Evolutionary conservation across 2,113 vertebrate genomes (phyloP).

Genomic region (Dissostichus mawsoni): DNA sequence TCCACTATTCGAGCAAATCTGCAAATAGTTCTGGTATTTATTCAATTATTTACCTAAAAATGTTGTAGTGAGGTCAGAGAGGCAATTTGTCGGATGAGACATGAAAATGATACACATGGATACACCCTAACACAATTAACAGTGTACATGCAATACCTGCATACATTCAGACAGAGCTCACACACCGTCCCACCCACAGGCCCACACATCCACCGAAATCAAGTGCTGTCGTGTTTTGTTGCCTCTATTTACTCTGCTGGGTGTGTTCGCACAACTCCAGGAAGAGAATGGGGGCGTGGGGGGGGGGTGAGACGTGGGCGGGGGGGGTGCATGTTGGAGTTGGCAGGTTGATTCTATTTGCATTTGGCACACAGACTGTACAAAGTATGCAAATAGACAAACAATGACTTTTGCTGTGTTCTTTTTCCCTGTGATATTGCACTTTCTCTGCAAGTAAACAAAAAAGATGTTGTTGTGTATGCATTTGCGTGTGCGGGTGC

Average conservation of each 20-base stretch:
- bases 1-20: not conserved
- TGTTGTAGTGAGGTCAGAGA: conserved; percentile 2
- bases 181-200: conserved; percentile 31
- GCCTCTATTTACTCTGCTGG: conserved; percentile 72
- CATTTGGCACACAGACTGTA: conserved; percentile 85
- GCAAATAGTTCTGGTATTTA: not conserved
- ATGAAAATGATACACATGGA: conserved; percentile 39
- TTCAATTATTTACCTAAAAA: not conserved
- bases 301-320: not conserved
- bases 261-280: conserved; percentile 71
- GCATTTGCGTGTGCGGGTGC: conserved; percentile 63
- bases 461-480: conserved; percentile 57
- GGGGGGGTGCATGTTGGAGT: conserved; percentile 45
- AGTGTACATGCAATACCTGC: conserved; percentile 12
- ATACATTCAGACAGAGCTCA: conserved; percentile 10
- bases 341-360: conserved; percentile 81
- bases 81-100: conserved; percentile 32
- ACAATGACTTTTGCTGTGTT: conserved; percentile 83
- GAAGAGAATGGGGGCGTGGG: conserved; percentile 57
- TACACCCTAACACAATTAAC: conserved; percentile 16
- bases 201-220: conserved; percentile 47
- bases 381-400: conserved; percentile 83
- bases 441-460: conserved; percentile 77
- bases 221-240: conserved; percentile 66
- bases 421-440: conserved; percentile 78